phyloP scores from a whole-genome alignment of 2,113 vertebrate species.

The Spheniscus mendiculus region DNA sequence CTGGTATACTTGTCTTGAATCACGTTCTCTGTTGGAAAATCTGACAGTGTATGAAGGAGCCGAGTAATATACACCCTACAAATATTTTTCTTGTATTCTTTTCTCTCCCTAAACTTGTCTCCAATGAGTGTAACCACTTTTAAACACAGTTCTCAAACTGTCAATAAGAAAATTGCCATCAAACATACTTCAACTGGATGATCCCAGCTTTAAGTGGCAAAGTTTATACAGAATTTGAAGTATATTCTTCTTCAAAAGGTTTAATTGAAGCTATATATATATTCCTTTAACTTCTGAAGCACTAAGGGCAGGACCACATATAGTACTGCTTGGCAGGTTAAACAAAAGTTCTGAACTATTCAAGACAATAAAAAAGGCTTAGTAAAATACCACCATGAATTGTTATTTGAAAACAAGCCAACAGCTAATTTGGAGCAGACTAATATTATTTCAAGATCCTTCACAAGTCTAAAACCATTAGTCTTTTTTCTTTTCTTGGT shows the following conservation, averaged over 20 bases:
- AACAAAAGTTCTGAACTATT: conserved; percentile 56
- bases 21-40: background rate
- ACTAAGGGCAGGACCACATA: background rate
- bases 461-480: conserved; percentile 48
- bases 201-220: background rate
- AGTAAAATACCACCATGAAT: conserved; percentile 60
- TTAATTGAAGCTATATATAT: background rate
- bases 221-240: background rate
- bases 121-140: background rate
- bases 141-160: background rate
- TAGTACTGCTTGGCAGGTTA: background rate
- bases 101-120: background rate
- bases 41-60: background rate
- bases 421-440: conserved; percentile 48
- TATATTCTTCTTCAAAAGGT: background rate
- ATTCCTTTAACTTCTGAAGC: background rate
- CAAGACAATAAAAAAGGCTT: conserved; percentile 38
- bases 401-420: conserved; percentile 66
- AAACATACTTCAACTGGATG: background rate
- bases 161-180: background rate
- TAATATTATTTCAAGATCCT: conserved; percentile 55
- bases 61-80: background rate
- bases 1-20: background rate
- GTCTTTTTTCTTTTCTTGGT: conserved; percentile 30
- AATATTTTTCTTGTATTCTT: background rate